phyloP scores from a whole-genome alignment of 2,888 invertebrate species.

The Thymelicus acteon region DNA sequence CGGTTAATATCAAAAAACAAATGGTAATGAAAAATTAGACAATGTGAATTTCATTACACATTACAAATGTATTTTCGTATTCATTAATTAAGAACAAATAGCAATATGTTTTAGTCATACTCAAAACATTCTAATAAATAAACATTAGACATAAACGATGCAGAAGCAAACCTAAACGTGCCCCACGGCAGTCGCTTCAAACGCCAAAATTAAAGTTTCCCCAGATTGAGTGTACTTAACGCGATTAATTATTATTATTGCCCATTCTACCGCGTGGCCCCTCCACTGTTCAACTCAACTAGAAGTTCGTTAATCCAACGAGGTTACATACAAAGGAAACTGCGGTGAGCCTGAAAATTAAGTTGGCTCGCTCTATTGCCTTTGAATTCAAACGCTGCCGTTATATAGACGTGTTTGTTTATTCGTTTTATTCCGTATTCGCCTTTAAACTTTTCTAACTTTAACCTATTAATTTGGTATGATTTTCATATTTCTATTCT shows the following conservation, averaged over 20 bases:
- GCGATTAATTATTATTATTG: constrained; percentile 38
- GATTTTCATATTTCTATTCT: constrained; percentile 10
- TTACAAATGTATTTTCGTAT: no score
- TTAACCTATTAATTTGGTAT: constrained; percentile 30
- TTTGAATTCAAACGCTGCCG: constrained; percentile 72
- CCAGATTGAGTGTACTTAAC: constrained; percentile 37
- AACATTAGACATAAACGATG: not conserved
- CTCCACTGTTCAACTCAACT: constrained; percentile 55
- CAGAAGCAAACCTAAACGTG: constrained; percentile 11
- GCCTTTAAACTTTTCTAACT: constrained; percentile 53
- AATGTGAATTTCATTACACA: no score
- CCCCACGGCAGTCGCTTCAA: constrained; percentile 8
- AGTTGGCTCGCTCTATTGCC: constrained; percentile 80
- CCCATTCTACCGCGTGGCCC: constrained; percentile 35
- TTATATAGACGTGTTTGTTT: constrained; percentile 43
- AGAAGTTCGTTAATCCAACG: constrained; percentile 73
- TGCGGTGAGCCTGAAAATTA: constrained; percentile 81
- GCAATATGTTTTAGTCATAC: no score
- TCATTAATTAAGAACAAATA: no score
- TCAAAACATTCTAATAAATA: not conserved
- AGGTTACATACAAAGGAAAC: constrained; percentile 77
- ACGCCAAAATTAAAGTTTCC: constrained; percentile 33
- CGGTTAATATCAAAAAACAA: no score
- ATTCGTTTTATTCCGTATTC: constrained; percentile 45
- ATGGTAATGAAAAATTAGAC: no score